Evolutionary conservation across 2,797 vertebrate genomes (phyloP).

Genomic region (Pelochelys cantorii): DNA sequence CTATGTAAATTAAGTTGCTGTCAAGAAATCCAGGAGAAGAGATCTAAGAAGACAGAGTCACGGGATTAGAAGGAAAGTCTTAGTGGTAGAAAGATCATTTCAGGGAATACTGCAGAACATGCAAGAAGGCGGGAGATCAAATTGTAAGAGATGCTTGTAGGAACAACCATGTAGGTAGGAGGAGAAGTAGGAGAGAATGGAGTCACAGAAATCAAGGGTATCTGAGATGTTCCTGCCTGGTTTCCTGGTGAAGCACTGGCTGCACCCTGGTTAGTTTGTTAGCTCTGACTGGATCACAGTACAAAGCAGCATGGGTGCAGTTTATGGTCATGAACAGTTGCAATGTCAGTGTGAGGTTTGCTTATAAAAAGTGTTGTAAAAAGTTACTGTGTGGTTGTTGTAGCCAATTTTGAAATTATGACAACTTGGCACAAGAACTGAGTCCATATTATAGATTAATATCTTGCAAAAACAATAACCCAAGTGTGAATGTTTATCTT

Average conservation of each 20-base stretch:
- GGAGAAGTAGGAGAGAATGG: not conserved
- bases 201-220: not conserved
- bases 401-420: slow-evolving; percentile 51
- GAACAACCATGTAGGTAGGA: not conserved
- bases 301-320: not conserved
- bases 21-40: accelerated
- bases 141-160: not conserved
- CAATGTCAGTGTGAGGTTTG: slow-evolving; percentile 32
- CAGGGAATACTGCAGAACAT: not conserved
- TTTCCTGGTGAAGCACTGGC: not conserved
- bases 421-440: slow-evolving; percentile 49
- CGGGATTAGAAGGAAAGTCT: not conserved
- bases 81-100: not conserved
- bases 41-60: not conserved
- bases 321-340: slow-evolving; percentile 35
- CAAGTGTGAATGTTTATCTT: not conserved
- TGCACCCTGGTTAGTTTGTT: not conserved
- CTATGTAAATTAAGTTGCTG: not conserved
- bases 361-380: slow-evolving; percentile 23
- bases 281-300: slow-evolving; percentile 48
- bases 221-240: not conserved
- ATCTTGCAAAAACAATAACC: slow-evolving; percentile 42
- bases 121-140: not conserved
- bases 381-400: slow-evolving; percentile 32
- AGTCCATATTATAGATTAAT: slow-evolving; percentile 41